A percentile compares a stretch with the other conserved stretches of the same genome.
phyloP scores from a whole-genome alignment of 2,888 invertebrate species.

The Villa cingulata region DNA sequence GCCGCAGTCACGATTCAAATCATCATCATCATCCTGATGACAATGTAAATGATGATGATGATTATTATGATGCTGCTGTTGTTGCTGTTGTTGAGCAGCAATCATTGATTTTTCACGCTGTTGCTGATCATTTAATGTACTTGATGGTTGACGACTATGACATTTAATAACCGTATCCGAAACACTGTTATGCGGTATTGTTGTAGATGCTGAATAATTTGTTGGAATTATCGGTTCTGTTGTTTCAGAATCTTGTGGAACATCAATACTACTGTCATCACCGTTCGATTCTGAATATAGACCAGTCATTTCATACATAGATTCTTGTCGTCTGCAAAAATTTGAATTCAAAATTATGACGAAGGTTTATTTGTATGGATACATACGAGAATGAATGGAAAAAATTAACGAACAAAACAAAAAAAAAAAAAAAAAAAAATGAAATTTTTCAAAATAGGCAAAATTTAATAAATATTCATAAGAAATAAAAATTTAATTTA shows the following conservation, averaged over 20 bases:
- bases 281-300: conserved; percentile 61
- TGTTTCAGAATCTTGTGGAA: conserved; percentile 39
- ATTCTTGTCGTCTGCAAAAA: conserved; percentile 73
- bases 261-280: conserved; percentile 41
- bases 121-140: conserved; percentile 55
- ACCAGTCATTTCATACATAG: conserved; percentile 81
- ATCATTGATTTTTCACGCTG: conserved; percentile 37
- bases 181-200: conserved; percentile 21
- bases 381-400: too few species aligned
- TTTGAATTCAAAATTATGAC: too few species aligned
- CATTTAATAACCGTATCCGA: conserved; percentile 45
- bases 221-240: conserved; percentile 32
- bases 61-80: conserved; percentile 12
- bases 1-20: conserved; percentile 68
- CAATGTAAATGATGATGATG: conserved; percentile 28
- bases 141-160: conserved; percentile 70
- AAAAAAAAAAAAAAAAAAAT: too few species aligned
- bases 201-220: conserved; percentile 23
- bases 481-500: too few species aligned
- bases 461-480: too few species aligned
- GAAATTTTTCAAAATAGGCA: too few species aligned
- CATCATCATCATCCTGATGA: conserved; percentile 34
- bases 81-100: conserved; percentile 36
- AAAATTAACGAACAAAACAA: too few species aligned
- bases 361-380: too few species aligned